These are phyloP conservation scores for Nothobranchius kuhntae DNA, from an alignment of 2,113 vertebrate species.

Conservation along the genomic window DNA sequence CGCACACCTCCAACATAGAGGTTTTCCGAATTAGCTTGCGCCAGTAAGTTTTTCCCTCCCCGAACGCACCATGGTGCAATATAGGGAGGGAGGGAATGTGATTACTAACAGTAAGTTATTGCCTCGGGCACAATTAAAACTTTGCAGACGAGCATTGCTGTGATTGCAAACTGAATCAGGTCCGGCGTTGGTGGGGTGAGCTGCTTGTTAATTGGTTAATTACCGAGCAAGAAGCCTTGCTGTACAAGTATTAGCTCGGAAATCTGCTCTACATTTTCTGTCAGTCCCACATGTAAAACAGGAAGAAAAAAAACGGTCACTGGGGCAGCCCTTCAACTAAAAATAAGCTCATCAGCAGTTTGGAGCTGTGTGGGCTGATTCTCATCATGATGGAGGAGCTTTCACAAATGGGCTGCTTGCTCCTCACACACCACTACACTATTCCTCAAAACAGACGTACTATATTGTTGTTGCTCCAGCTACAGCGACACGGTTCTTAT, in stretches of 20 bases:
- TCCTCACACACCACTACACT: conserved; percentile 33
- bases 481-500: too few relatives aligned
- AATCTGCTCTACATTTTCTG: conserved; percentile 70
- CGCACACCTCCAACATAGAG: conserved; percentile 88
- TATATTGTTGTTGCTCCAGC: conserved; percentile 21
- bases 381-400: conserved; percentile 64
- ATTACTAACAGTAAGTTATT: conserved; percentile 99
- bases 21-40: conserved; percentile 91
- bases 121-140: conserved; percentile 97
- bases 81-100: conserved; percentile 91
- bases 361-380: conserved; percentile 64
- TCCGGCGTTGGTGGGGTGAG: conserved; percentile 85
- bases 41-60: conserved; percentile 85
- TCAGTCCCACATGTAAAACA: conserved; percentile 58
- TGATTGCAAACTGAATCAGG: conserved; percentile 94
- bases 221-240: conserved; percentile 83
- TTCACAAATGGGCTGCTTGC: conserved; percentile 43
- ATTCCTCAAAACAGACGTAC: conserved; percentile 26
- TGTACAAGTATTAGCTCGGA: conserved; percentile 83
- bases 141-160: conserved; percentile 93
- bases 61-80: conserved; percentile 88
- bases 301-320: conserved; percentile 35
- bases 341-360: conserved; percentile 76
- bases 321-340: conserved; percentile 68
- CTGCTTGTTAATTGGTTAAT: conserved; percentile 98